Percentiles rank a stretch among this genome's conserved stretches.
Conservation (phyloP, 1,140 invertebrate genomes). For the Lordiphosa stackelbergi region DNA sequence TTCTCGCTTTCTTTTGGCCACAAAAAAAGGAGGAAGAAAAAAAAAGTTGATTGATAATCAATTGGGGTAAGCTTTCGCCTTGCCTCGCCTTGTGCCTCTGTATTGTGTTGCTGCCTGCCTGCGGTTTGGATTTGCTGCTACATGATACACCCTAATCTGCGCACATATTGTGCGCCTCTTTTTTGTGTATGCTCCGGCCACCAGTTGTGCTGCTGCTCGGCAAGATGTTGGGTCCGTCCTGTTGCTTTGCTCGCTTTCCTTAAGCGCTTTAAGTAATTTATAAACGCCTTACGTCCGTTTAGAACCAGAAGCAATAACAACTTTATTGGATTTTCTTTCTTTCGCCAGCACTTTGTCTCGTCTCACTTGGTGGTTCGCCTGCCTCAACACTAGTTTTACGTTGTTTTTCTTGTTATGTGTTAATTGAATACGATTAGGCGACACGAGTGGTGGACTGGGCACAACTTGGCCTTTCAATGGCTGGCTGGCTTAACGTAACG, state of each 20-base stretch:
- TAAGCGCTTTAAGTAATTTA: conserved; percentile 75
- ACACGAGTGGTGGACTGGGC: conserved; percentile 7
- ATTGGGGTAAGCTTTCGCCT: conserved; percentile 65
- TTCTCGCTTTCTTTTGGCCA: conserved; percentile 10
- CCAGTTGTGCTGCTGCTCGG: conserved; percentile 42
- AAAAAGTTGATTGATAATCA: conserved; percentile 76
- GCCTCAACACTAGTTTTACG: conserved; percentile 12
- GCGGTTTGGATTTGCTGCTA: conserved; percentile 71
- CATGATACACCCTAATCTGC: conserved; percentile 71
- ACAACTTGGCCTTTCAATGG: background rate
- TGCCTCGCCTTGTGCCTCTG: conserved; percentile 2
- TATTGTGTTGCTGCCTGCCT: conserved; percentile 43
- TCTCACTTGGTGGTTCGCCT: conserved; percentile 10
- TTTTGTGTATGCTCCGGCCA: conserved; percentile 42
- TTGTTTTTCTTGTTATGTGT: conserved; percentile 47
- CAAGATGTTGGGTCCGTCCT: conserved; percentile 29
- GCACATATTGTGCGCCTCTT: conserved; percentile 52
- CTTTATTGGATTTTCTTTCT: conserved; percentile 59
- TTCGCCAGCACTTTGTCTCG: conserved; percentile 24
- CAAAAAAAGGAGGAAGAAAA: conserved; percentile 9
- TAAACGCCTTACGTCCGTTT: conserved; percentile 59
- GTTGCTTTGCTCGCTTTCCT: conserved; percentile 21
- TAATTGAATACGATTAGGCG: conserved; percentile 68
- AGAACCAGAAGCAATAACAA: conserved; percentile 58
- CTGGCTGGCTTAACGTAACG: background rate